phyloP scores from a whole-genome alignment of 2,113 vertebrate genomes.

The Sturnus vulgaris region DNA sequence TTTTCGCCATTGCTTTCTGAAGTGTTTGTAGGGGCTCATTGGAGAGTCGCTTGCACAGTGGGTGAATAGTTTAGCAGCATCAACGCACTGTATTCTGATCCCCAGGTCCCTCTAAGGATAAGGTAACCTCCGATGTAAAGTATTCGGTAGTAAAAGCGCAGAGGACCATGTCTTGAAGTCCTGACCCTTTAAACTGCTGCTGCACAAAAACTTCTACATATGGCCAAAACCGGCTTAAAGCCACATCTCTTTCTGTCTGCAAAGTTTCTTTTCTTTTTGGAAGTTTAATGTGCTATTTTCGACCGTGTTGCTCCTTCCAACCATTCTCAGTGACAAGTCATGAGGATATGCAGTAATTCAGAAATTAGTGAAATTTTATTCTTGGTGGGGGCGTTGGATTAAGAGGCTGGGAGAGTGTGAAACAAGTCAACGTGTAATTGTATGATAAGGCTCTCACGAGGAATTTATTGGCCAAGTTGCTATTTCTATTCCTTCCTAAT shows the following conservation, averaged over 20 bases:
- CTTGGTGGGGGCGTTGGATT: conserved; percentile 96
- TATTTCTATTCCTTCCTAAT: conserved; percentile 99
- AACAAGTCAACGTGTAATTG: conserved; percentile 99
- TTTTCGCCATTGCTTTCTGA: background rate
- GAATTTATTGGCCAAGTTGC: conserved; percentile 99
- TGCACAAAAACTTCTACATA: background rate
- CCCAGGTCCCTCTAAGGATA: background rate
- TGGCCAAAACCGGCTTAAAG: background rate
- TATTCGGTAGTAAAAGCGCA: background rate
- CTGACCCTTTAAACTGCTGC: background rate
- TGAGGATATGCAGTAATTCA: conserved; percentile 85
- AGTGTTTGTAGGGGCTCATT: background rate
- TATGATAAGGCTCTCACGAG: conserved; percentile 99
- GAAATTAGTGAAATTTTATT: conserved; percentile 89
- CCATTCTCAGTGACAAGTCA: conserved; percentile 75
- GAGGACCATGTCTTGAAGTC: background rate
- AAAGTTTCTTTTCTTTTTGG: conserved; percentile 43
- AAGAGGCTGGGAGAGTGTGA: conserved; percentile 99
- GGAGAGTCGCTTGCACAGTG: background rate
- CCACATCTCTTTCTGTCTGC: background rate
- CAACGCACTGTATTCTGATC: background rate
- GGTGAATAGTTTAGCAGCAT: background rate
- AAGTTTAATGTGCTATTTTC: conserved; percentile 66
- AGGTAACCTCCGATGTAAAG: background rate
- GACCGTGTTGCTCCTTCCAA: conserved; percentile 62